phyloP scores from a whole-genome alignment of 2,888 invertebrate genomes.

The Oligia strigilis region DNA sequence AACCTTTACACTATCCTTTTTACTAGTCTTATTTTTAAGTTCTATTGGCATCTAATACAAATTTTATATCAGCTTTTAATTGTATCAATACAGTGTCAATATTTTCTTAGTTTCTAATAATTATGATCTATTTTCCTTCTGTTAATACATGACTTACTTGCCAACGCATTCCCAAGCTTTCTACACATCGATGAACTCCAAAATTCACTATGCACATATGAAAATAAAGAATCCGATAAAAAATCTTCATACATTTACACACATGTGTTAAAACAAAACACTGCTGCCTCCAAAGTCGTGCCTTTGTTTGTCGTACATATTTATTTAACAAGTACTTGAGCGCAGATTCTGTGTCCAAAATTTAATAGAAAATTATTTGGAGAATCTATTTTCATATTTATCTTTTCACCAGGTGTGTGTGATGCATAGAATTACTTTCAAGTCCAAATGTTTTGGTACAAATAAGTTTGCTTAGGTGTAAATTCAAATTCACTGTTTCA shows the following conservation, averaged over 20 bases:
- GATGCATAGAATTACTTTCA: not conserved
- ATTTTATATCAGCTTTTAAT: not conserved
- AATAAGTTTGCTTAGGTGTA: not conserved
- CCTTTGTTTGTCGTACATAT: constrained; percentile 41
- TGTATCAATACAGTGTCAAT: not conserved
- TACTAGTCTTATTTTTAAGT: not conserved
- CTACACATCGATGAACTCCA: constrained; percentile 6
- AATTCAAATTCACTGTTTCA: not conserved
- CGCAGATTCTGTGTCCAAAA: constrained; percentile 20
- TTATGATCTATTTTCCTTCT: not conserved
- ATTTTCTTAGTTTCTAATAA: not conserved
- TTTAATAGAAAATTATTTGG: constrained; percentile 30
- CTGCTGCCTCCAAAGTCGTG: constrained; percentile 5
- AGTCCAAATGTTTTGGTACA: not conserved
- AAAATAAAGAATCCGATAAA: constrained; percentile 42
- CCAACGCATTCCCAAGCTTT: constrained; percentile 23
- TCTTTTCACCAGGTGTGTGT: constrained; percentile 8
- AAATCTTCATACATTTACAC: constrained; percentile 43
- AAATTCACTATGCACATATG: constrained; percentile 31
- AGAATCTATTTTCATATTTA: constrained; percentile 34
- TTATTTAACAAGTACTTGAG: constrained; percentile 19
- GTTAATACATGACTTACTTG: not conserved
- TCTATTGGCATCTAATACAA: not conserved
- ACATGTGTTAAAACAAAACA: constrained; percentile 49
- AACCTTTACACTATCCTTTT: not conserved